These are phyloP conservation scores for Sturnira hondurensis DNA, from an alignment of 2,113 vertebrate genomes.

Conservation along the genomic window DNA sequence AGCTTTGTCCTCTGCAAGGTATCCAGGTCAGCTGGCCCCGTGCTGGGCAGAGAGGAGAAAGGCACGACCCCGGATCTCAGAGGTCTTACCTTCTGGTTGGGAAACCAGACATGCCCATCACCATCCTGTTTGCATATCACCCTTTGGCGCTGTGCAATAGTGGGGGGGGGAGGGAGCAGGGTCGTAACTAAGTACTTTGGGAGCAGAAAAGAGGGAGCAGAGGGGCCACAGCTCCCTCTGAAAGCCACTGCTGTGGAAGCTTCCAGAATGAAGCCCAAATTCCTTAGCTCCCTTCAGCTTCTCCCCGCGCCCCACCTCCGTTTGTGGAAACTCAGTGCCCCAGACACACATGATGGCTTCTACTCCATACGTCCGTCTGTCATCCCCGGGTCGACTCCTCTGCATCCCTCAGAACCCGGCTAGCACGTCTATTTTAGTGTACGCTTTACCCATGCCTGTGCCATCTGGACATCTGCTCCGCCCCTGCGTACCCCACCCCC, in stretches of 20 bases:
- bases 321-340: neutral
- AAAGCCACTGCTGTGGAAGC: neutral
- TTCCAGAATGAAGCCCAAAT: neutral
- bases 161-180: accelerated
- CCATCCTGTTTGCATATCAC: neutral
- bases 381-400: neutral
- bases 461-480: neutral
- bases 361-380: accelerated
- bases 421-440: neutral
- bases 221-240: neutral
- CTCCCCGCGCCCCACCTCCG: neutral
- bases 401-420: neutral
- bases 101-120: neutral
- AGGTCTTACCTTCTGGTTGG: neutral
- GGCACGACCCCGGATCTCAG: neutral
- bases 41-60: neutral
- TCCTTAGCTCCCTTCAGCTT: neutral
- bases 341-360: neutral
- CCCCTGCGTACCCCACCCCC: neutral
- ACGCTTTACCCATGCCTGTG: neutral
- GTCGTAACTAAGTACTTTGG: neutral
- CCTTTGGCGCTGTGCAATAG: neutral
- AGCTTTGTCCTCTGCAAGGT: neutral
- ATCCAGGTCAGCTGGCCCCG: neutral
- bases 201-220: neutral